Conservation (phyloP, 2,888 invertebrate species). For the Microctonus brassicae region DNA sequence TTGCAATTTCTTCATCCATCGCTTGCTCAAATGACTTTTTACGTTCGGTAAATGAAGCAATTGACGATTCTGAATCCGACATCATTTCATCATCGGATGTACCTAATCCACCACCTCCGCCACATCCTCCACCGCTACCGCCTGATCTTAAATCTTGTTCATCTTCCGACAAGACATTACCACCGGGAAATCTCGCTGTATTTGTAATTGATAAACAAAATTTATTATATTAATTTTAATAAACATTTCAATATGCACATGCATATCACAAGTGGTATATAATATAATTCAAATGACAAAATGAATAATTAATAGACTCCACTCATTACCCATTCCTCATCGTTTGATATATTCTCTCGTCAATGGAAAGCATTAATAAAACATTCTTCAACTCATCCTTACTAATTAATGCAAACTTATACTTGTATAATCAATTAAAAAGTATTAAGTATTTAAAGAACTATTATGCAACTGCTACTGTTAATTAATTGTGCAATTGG, state of each 20-base stretch:
- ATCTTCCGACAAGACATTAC: slow-evolving; percentile 72
- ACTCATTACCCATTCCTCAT: slow-evolving; percentile 1
- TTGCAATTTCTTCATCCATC: slow-evolving; percentile 73
- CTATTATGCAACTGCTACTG: neutral
- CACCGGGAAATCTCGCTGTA: slow-evolving; percentile 69
- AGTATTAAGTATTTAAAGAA: neutral
- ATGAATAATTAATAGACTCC: neutral
- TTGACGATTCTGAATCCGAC: slow-evolving; percentile 74
- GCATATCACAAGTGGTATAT: no score
- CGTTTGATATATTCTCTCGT: neutral
- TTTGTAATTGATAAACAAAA: slow-evolving; percentile 35
- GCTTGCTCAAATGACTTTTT: slow-evolving; percentile 73
- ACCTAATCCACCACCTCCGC: slow-evolving; percentile 51
- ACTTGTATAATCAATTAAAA: slow-evolving; percentile 1
- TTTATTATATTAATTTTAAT: slow-evolving; percentile 18
- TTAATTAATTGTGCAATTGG: neutral
- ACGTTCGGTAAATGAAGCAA: slow-evolving; percentile 72
- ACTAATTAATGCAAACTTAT: neutral
- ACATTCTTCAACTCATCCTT: slow-evolving; percentile 4
- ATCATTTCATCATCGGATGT: slow-evolving; percentile 73
- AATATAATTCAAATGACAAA: neutral
- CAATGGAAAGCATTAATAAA: slow-evolving; percentile 13
- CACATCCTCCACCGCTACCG: slow-evolving; percentile 45
- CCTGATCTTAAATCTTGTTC: slow-evolving; percentile 71
- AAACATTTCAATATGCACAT: neutral